These are phyloP conservation scores for Carassius gibelio DNA, from an alignment of 2,113 vertebrate genomes.

Conservation along the genomic window DNA sequence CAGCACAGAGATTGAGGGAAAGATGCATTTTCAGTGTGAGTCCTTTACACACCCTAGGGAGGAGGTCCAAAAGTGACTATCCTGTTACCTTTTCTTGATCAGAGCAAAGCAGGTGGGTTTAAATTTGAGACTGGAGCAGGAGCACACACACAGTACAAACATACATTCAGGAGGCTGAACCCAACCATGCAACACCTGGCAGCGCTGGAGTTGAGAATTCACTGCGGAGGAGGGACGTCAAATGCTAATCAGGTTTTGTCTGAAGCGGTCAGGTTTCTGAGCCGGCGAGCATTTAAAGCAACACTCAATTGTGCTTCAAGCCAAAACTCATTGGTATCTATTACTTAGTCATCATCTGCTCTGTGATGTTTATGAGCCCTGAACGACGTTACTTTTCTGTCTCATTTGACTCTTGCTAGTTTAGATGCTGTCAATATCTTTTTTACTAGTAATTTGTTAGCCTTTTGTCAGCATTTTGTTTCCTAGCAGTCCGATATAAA, in stretches of 20 bases:
- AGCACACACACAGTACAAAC: constrained; percentile 2
- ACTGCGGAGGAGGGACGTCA: constrained; percentile 9
- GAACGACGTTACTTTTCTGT: not conserved
- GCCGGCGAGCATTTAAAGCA: constrained; percentile 10
- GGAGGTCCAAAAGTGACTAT: not conserved
- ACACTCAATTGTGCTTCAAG: not conserved
- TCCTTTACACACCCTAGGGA: not conserved
- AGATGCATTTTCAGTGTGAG: not conserved
- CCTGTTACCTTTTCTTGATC: constrained; percentile 19
- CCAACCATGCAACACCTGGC: constrained; percentile 26
- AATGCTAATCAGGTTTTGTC: constrained; percentile 29
- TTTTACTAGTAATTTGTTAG: not conserved
- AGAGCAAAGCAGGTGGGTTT: constrained; percentile 12
- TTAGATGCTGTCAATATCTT: too few relatives aligned
- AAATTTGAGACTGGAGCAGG: not conserved
- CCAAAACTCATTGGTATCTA: not conserved
- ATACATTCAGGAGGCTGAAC: constrained; percentile 2
- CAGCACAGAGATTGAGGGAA: not conserved
- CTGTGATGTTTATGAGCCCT: not conserved
- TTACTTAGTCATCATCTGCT: not conserved
- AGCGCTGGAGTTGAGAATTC: not conserved
- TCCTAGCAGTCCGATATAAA: not conserved
- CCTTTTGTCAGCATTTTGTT: not conserved
- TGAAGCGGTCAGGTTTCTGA: not conserved
- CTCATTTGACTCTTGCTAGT: not conserved